Evolutionary conservation across 2,113 vertebrate species (phyloP).

Genomic region (Pygoscelis antarcticus): DNA sequence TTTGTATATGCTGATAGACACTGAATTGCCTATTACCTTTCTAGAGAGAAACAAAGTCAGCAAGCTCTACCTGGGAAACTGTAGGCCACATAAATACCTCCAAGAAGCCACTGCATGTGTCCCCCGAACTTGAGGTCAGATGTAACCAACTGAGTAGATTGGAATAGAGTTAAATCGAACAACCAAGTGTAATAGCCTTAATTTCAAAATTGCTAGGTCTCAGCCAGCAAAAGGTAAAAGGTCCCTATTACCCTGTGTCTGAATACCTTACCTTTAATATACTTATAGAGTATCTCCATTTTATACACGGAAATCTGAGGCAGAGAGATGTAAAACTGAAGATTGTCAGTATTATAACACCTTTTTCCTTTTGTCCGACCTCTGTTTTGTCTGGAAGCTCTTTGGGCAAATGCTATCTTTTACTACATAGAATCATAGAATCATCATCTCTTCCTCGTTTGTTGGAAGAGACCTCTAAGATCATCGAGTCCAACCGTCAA

Average conservation of each 20-base stretch:
- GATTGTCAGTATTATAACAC: rapidly evolving
- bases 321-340: neutral
- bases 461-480: too few relatives aligned
- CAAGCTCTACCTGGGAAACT: neutral
- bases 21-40: neutral
- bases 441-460: too few relatives aligned
- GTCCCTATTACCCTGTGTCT: too few relatives aligned
- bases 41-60: neutral
- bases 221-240: neutral
- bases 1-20: neutral
- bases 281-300: neutral
- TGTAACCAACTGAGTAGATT: neutral
- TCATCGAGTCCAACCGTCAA: too few relatives aligned
- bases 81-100: neutral
- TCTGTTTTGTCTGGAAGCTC: neutral
- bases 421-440: neutral
- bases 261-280: neutral
- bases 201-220: neutral
- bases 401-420: neutral
- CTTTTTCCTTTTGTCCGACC: neutral
- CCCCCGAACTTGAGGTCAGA: neutral
- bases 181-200: too few relatives aligned
- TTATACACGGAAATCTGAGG: neutral
- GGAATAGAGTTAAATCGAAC: neutral
- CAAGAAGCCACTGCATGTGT: rapidly evolving